Evolutionary conservation across 2,888 invertebrate species (phyloP), one percentile per base, ranked within the genome.

Genomic region (Eumacrocentrus americanus): DNA sequence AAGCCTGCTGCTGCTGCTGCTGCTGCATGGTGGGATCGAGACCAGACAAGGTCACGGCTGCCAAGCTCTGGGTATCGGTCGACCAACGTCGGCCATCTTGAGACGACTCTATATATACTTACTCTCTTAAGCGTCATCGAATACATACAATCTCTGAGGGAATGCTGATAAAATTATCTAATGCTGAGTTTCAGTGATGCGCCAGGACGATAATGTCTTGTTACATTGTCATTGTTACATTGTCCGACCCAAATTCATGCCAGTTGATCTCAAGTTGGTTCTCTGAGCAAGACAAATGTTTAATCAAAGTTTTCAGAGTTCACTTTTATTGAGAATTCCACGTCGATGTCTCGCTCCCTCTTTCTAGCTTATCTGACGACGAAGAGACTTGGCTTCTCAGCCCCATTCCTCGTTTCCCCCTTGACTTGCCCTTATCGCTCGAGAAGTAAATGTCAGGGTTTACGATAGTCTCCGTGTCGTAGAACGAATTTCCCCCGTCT

Each of bases 1-100:
- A n/a, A n/a, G n/a, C n/a, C n/a, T n/a, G n/a, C n/a, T n/a, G n/a
- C n/a, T n/a, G n/a, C n/a, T 29, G 52, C 29, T 20, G 52, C 47
- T 40, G 40, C n/a, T 29, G 18, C 46, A 68, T 67, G 64, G 70
- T 70, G 72, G 71, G 68, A 67, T 68, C 70, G 72, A 70, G 68
- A 73, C 72, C 76, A 77, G 79, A 79, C 80, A 80, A 80, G 80
- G 80, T 79, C 80, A 78, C 74, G 79, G 78, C 73, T 79, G 72
- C 74, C 75, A 72, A 73, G 71, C 72, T 69, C 67, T 67, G 58
- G 46, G 47, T 47, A n/a, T 25, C 20, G 58, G 22, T 37, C 42
- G 48, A 23, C 61, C 61, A 53, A 34, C 48, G 59, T 70, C 77
- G 68, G 78, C 79, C 79, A 79, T 78, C 73, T 78, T 78, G 75